A percentile compares a stretch with the other conserved stretches of the same genome.
Evolutionary conservation across 2,888 invertebrate species (phyloP).

Genomic region (Smittia aterrima): DNA sequence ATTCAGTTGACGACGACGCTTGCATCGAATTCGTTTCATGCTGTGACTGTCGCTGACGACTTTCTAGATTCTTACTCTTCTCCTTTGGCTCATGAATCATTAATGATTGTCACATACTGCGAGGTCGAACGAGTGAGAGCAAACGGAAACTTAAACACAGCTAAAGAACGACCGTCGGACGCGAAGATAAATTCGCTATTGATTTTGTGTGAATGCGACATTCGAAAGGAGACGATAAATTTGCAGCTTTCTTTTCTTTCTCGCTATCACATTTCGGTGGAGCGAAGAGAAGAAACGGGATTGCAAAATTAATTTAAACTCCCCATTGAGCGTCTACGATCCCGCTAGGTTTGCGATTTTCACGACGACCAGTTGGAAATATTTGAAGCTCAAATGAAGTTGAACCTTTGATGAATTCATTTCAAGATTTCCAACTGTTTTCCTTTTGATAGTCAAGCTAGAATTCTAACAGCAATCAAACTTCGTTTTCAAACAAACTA

Average conservation of each 20-base stretch:
- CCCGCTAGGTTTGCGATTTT: conserved; percentile 15
- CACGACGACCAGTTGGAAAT: neutral
- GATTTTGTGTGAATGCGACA: conserved; percentile 17
- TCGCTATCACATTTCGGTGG: neutral
- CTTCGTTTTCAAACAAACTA: neutral
- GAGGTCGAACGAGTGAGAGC: conserved; percentile 1
- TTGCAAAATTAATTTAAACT: conserved; percentile 2
- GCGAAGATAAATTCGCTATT: conserved; percentile 11
- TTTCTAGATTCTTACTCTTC: neutral
- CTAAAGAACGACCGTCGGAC: neutral
- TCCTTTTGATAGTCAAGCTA: neutral
- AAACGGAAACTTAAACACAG: neutral
- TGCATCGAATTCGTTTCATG: neutral
- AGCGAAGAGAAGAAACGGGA: neutral
- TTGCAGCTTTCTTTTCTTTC: conserved; percentile 6
- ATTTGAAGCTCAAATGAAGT: no score
- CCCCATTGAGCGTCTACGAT: conserved; percentile 21
- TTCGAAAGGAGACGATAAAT: conserved; percentile 13
- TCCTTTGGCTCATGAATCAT: neutral
- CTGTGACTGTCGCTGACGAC: conserved; percentile 19
- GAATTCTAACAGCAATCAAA: neutral
- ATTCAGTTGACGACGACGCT: neutral
- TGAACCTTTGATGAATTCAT: no score
- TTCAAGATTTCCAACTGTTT: neutral
- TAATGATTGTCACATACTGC: conserved; percentile 28